Percentiles rank a stretch among this genome's conserved stretches.
phyloP scores from a whole-genome alignment of 2,113 vertebrate genomes.

The Opisthocomus hoazin region DNA sequence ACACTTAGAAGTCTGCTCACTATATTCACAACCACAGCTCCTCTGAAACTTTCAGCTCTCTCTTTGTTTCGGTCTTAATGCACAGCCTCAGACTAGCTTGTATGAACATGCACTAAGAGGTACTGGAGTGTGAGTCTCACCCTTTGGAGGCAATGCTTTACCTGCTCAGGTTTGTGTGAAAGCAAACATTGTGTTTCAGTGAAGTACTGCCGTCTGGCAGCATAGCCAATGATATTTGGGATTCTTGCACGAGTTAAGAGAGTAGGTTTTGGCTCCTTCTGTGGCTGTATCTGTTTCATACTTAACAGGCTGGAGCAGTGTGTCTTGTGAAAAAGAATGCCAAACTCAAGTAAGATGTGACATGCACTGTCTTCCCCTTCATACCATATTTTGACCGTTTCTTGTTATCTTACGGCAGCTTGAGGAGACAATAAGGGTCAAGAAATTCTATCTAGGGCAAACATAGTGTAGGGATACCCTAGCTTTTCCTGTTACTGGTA shows the following conservation, averaged over 20 bases:
- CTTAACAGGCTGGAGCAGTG: background rate
- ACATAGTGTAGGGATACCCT: background rate
- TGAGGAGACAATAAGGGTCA: background rate
- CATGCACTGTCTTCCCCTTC: background rate
- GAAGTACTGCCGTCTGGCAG: background rate
- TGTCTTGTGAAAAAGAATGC: background rate
- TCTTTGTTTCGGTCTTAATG: background rate
- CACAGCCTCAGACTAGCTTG: background rate
- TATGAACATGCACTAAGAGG: background rate
- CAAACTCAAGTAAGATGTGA: background rate
- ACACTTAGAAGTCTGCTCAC: background rate
- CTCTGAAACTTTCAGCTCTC: background rate
- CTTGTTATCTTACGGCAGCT: background rate
- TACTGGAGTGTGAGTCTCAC: background rate
- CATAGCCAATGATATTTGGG: background rate
- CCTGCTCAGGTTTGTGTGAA: background rate
- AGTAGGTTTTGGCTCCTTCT: background rate
- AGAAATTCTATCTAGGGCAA: background rate
- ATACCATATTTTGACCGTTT: background rate
- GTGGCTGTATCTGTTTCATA: background rate
- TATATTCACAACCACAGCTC: background rate
- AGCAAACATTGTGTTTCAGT: background rate
- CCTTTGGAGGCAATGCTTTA: background rate
- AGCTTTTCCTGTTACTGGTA: background rate
- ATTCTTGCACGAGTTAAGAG: background rate